Percentiles rank a stretch among this genome's conserved stretches.
Conservation (phyloP, 2,113 vertebrate genomes). For the Pipra filicauda region DNA sequence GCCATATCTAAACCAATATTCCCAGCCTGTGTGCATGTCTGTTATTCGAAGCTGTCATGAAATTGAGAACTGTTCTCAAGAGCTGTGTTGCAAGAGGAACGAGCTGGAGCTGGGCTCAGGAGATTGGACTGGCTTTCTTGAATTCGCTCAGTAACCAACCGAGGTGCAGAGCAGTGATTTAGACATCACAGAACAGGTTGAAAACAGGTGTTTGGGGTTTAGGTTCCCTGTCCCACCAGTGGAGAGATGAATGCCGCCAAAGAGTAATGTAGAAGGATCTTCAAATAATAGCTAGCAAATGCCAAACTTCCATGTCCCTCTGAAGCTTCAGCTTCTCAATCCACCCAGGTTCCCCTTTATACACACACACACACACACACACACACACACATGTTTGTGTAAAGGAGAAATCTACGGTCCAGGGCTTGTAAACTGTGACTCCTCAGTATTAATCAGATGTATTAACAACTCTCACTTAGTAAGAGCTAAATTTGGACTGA, state of each 20-base stretch:
- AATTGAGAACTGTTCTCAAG: background rate
- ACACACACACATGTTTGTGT: background rate
- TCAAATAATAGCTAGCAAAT: background rate
- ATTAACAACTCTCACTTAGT: background rate
- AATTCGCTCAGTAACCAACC: accelerated
- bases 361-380: no score
- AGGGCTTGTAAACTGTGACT: accelerated
- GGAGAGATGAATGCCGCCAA: background rate
- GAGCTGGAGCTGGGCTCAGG: background rate
- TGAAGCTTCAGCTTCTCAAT: background rate
- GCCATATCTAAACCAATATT: background rate
- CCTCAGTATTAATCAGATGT: background rate
- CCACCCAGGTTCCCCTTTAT: background rate
- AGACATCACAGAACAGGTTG: background rate
- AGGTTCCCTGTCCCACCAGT: background rate
- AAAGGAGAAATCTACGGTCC: background rate
- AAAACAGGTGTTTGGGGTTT: background rate
- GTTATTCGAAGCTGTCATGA: background rate
- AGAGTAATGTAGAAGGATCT: background rate
- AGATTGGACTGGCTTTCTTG: background rate
- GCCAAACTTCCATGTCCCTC: background rate
- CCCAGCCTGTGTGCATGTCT: background rate
- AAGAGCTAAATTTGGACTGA: background rate
- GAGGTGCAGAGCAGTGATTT: background rate
- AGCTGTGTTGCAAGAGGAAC: background rate